These are phyloP conservation scores for Acrocephalus scirpaceus DNA, from an alignment of 2,797 vertebrate species.

Conservation along the genomic window DNA sequence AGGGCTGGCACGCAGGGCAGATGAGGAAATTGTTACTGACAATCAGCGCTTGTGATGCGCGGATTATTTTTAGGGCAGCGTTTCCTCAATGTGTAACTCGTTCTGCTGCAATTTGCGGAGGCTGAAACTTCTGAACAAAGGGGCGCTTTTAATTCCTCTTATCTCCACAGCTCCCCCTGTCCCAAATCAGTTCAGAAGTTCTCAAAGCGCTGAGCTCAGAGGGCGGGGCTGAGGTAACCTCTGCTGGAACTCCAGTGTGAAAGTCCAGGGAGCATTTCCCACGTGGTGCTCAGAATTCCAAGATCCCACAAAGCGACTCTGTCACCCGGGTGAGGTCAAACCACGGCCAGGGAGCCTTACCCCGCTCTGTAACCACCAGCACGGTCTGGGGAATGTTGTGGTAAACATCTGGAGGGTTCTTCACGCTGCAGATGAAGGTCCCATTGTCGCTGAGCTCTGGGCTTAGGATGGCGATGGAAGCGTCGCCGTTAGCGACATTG, in stretches of 20 bases:
- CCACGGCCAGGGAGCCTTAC: conserved; percentile 63
- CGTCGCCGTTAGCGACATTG: conserved; percentile 78
- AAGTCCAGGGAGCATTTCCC: not conserved
- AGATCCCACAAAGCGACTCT: accelerated
- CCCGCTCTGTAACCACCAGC: conserved; percentile 83
- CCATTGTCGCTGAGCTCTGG: conserved; percentile 86
- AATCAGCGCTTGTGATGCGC: not conserved
- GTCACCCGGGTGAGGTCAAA: accelerated
- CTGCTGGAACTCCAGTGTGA: not conserved
- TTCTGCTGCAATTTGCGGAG: not conserved
- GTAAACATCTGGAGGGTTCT: conserved; percentile 93
- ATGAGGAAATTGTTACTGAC: not conserved
- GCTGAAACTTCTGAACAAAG: not conserved
- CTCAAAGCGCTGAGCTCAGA: not conserved
- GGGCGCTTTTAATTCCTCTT: not conserved
- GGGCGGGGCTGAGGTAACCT: not conserved
- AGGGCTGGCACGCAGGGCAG: not conserved
- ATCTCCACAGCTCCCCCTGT: not conserved
- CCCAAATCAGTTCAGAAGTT: not conserved
- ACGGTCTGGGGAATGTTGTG: conserved; percentile 81
- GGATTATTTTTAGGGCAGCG: not conserved
- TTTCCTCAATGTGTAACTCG: not conserved
- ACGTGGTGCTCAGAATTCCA: not conserved
- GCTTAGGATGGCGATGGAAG: conserved; percentile 84
- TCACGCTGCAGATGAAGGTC: conserved; percentile 88